Evolutionary conservation across 2,113 vertebrate species (phyloP).

Genomic region (Typhlomys cinereus): DNA sequence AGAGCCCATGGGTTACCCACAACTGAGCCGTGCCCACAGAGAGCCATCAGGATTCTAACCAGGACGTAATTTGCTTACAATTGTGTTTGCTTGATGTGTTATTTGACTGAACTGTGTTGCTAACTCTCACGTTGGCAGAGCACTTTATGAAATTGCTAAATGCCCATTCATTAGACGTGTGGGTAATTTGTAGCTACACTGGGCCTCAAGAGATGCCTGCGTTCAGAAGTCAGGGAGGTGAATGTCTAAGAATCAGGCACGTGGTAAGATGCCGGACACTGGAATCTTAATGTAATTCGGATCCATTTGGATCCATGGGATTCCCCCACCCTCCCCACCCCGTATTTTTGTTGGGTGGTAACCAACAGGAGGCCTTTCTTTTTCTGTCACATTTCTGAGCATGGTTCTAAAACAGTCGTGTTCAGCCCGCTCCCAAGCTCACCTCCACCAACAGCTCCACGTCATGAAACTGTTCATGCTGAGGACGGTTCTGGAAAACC

Average conservation of each 20-base stretch:
- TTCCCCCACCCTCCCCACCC: background rate
- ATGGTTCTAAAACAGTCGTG: background rate
- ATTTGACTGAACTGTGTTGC: slow-evolving; percentile 20
- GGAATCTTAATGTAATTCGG: slow-evolving; percentile 47
- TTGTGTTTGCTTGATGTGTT: slow-evolving; percentile 27
- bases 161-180: background rate
- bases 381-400: background rate
- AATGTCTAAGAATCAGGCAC: background rate
- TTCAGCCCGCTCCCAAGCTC: background rate
- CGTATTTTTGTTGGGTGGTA: background rate
- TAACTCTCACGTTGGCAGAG: background rate
- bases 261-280: background rate
- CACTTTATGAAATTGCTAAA: slow-evolving; percentile 42
- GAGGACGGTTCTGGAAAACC: background rate
- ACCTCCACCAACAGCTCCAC: background rate
- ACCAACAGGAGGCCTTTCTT: background rate
- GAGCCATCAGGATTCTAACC: background rate
- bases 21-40: background rate
- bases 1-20: background rate
- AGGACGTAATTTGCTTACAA: background rate
- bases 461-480: background rate
- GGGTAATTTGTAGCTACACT: background rate
- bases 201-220: background rate
- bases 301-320: background rate
- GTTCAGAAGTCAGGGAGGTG: background rate